Evolutionary conservation across 2,797 vertebrate species (phyloP), one percentile per base, ranked within the genome.

Genomic region (Cyclura pinguis): DNA sequence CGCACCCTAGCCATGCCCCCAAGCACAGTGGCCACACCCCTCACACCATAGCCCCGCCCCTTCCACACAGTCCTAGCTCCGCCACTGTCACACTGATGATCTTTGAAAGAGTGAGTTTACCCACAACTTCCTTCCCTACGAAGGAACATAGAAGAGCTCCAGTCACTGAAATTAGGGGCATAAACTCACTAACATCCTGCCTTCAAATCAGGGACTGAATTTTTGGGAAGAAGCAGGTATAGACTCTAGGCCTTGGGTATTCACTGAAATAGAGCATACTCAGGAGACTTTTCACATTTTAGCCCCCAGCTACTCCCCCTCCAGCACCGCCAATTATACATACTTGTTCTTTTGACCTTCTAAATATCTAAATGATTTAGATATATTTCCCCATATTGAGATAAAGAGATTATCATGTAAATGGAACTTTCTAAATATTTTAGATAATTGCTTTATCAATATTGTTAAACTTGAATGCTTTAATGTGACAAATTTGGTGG

Each of bases 391-490:
- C 47, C 10, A 18, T 47, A 57, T 87, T 1, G 59, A 77, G 76
- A 85, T 86, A 90, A 90, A 90, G 32, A 86, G 35, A 85, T 94
- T 87, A 77, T 90, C 80, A 91, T 91, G n/a, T 32, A 92, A 12
- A 59, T 85, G 50, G 0, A 55, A 47, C 74, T 16, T 87, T 22
- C 78, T 89, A 64, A 86, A 93, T 80, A 87, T 88, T 93, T 92
- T 93, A 91, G 64, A 27, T 1, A 69, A 80, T 85, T 90, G 92
- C 94, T 35, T 64, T 89, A 86, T 69, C 59, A 87, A 32, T 90
- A 55, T 38, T 69, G 35, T 86, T 92, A 92, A 87, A 93, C 74
- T 91, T 93, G 69, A 92, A 95, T 89, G 57, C 57, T 85, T 91
- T 29, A 47, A 77, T 29, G 64, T n/a, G 81, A 91, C 50, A 90